Evolutionary conservation across 2,113 vertebrate genomes (phyloP).

Genomic region (Calonectris borealis): DNA sequence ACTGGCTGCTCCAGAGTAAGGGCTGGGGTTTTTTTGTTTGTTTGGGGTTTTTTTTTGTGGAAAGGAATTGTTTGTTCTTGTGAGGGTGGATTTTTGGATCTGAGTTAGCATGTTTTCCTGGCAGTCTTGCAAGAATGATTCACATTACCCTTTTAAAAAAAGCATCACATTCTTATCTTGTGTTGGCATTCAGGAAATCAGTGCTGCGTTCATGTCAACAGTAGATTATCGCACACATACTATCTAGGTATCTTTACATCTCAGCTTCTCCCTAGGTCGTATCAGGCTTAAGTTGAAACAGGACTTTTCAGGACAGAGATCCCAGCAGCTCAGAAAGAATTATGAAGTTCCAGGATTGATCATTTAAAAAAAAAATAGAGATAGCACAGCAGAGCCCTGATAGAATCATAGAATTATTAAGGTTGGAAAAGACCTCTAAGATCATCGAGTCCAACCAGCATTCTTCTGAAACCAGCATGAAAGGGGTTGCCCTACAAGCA

Average conservation of each 20-base stretch:
- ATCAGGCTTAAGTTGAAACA: not conserved
- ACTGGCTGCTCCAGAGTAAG: not conserved
- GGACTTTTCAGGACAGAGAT: not conserved
- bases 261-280: not conserved
- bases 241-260: not conserved
- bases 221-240: not conserved
- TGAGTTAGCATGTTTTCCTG: conserved; percentile 9
- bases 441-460: too few relatives aligned
- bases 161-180: not conserved
- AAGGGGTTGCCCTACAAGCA: not conserved
- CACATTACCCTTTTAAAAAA: not conserved
- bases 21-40: not conserved
- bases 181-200: not conserved
- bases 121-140: conserved; percentile 13
- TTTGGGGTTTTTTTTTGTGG: not conserved
- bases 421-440: too few relatives aligned
- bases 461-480: not conserved
- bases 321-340: not conserved
- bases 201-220: not conserved
- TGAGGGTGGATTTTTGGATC: conserved; percentile 37
- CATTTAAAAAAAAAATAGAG: not conserved
- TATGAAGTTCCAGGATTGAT: not conserved
- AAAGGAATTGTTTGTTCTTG: conserved; percentile 26
- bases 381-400: not conserved
- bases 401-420: too few relatives aligned